Percentiles rank a stretch among this genome's conserved stretches.
phyloP scores from a whole-genome alignment of 2,888 invertebrate genomes.

The Ceriagrion tenellum region DNA sequence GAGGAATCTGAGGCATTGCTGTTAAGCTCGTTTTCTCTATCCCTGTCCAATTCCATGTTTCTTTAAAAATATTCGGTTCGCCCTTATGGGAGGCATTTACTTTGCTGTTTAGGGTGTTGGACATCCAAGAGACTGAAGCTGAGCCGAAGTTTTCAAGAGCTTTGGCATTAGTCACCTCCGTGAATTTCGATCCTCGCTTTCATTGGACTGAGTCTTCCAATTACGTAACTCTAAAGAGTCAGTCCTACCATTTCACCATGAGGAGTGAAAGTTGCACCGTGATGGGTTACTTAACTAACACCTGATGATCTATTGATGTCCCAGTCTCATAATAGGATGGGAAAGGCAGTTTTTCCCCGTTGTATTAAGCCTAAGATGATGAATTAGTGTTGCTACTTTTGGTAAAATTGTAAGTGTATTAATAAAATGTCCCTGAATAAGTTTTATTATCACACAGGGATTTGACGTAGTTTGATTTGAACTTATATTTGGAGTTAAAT shows the following conservation, averaged over 20 bases:
- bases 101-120: background rate
- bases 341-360: background rate
- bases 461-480: too few relatives aligned
- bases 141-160: background rate
- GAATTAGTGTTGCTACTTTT: background rate
- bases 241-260: background rate
- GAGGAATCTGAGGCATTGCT: background rate
- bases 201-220: background rate
- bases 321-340: background rate
- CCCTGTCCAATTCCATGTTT: background rate
- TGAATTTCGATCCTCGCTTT: background rate
- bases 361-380: background rate
- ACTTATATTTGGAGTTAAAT: too few relatives aligned
- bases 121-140: background rate
- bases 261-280: background rate
- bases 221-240: background rate
- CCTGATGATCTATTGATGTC: conserved; percentile 1
- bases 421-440: too few relatives aligned
- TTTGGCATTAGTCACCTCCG: background rate
- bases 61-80: background rate
- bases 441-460: too few relatives aligned
- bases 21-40: background rate
- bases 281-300: background rate
- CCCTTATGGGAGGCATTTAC: background rate
- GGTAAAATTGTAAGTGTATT: too few relatives aligned